A percentile compares a stretch with the other conserved stretches of the same genome.
Evolutionary conservation across 2,113 vertebrate genomes (phyloP).

Genomic region (Hystrix brachyura): DNA sequence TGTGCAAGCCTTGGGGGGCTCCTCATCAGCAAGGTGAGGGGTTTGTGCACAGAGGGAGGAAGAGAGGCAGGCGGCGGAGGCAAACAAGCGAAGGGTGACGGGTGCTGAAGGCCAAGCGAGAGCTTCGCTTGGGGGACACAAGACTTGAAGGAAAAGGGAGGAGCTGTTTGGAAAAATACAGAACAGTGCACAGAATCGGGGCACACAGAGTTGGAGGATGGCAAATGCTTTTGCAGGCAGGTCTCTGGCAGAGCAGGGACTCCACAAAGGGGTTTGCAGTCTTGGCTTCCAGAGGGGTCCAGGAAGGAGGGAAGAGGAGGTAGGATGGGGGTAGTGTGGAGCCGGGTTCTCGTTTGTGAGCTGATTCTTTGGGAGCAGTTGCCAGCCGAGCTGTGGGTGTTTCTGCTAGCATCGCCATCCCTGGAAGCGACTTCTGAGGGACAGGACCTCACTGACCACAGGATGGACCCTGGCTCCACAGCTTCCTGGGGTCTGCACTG

Average conservation of each 20-base stretch:
- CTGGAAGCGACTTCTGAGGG: not conserved
- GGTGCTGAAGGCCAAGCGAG: not conserved
- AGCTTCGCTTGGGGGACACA: no score
- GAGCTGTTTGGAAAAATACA: not conserved
- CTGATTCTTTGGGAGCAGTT: not conserved
- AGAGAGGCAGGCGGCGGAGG: fast-evolving
- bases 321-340: not conserved
- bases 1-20: not conserved
- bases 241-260: fast-evolving
- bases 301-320: not conserved
- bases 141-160: not conserved
- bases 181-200: fast-evolving
- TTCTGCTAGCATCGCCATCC: not conserved
- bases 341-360: not conserved
- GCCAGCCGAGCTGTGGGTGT: not conserved
- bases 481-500: not conserved
- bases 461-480: not conserved
- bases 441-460: not conserved
- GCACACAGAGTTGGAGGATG: fast-evolving
- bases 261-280: fast-evolving
- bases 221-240: not conserved
- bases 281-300: not conserved
- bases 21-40: fast-evolving
- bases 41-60: not conserved
- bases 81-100: fast-evolving